A percentile compares a stretch with the other conserved stretches of the same genome.
Conservation (phyloP, 1,140 invertebrate species). For the Camponotus pennsylvanicus region DNA sequence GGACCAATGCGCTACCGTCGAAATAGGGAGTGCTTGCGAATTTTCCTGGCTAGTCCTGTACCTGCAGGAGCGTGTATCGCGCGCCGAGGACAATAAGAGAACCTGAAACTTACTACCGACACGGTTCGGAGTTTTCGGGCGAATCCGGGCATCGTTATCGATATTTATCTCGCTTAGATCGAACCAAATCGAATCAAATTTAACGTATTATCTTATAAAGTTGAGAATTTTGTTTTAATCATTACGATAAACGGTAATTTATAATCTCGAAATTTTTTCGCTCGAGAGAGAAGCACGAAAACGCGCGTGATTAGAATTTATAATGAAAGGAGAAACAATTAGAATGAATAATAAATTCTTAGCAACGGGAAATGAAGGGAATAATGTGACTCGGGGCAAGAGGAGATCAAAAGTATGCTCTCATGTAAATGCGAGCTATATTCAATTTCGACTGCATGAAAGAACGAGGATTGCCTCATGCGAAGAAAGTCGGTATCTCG, state of each 20-base stretch:
- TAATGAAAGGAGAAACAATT: conserved; percentile 26
- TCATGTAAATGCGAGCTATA: conserved; percentile 38
- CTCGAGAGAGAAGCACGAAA: not conserved
- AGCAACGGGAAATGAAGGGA: not conserved
- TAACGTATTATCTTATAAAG: not conserved
- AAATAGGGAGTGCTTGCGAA: conserved; percentile 70
- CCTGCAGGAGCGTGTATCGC: conserved; percentile 38
- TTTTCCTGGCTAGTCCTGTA: conserved; percentile 65
- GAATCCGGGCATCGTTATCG: conserved; percentile 14
- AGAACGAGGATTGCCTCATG: conserved; percentile 7
- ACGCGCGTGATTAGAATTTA: not conserved
- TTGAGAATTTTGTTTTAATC: not conserved
- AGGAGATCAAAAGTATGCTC: conserved; percentile 50
- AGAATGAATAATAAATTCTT: conserved; percentile 35
- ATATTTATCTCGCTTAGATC: not conserved
- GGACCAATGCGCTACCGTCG: conserved; percentile 69
- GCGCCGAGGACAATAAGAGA: conserved; percentile 54
- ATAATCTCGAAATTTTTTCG: not conserved
- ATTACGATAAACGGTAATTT: not conserved
- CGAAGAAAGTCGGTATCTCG: not conserved
- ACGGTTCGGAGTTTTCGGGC: conserved; percentile 21
- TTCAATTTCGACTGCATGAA: conserved; percentile 44
- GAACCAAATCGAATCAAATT: not conserved
- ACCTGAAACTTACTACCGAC: conserved; percentile 58
- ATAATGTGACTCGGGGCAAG: conserved; percentile 12